A percentile compares a stretch with the other conserved stretches of the same genome.
phyloP scores from a whole-genome alignment of 2,797 vertebrate species.

The Melanotaenia nigrans region DNA sequence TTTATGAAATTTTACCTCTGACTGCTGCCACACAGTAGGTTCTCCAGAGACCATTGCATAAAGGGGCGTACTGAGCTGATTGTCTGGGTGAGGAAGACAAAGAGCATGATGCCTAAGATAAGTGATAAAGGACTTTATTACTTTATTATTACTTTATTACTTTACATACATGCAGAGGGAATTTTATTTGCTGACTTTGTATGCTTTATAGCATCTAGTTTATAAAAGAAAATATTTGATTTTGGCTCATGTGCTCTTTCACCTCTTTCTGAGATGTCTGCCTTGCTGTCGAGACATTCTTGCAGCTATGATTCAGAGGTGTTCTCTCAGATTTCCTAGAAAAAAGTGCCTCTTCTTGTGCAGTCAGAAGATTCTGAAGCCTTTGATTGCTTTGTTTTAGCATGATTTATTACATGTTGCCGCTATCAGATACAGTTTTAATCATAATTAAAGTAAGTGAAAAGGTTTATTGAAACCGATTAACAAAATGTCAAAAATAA shows the following conservation, averaged over 20 bases:
- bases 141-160: too few species aligned
- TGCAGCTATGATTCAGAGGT: constrained; percentile 48
- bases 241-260: constrained; percentile 24
- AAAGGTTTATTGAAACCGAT: background rate
- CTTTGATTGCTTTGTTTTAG: background rate
- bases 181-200: constrained; percentile 2
- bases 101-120: constrained; percentile 7
- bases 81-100: constrained; percentile 13
- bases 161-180: too few species aligned
- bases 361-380: background rate
- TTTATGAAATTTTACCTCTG: constrained; percentile 73
- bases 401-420: background rate
- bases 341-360: background rate
- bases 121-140: background rate
- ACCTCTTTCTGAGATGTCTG: constrained; percentile 34
- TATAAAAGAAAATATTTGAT: background rate
- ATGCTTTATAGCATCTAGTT: background rate
- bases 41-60: constrained; percentile 55
- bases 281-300: constrained; percentile 32
- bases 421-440: background rate
- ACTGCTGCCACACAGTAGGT: constrained; percentile 63
- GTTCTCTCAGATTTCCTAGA: constrained; percentile 28
- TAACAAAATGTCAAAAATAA: background rate
- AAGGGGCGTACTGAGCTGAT: constrained; percentile 29
- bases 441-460: background rate